Conservation (phyloP, 2,888 invertebrate species). For the Cremastobaeus sp. region DNA sequence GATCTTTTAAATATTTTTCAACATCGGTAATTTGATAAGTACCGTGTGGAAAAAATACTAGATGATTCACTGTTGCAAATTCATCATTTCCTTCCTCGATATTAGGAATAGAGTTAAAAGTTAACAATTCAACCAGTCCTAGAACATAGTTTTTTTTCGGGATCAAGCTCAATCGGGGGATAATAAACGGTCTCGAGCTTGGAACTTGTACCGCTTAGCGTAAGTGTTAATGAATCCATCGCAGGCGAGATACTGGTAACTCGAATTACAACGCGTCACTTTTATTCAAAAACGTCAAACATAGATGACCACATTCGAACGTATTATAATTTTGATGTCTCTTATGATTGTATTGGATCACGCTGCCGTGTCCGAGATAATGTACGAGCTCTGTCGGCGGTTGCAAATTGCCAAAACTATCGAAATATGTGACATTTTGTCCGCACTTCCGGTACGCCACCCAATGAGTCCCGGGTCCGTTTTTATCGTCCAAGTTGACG, state of each 20-base stretch:
- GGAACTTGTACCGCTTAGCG: too few relatives aligned
- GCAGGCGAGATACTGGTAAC: too few relatives aligned
- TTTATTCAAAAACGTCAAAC: slow-evolving; percentile 11
- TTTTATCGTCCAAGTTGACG: too few relatives aligned
- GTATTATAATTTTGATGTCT: slow-evolving; percentile 66
- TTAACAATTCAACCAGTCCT: slow-evolving; percentile 68
- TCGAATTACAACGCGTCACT: too few relatives aligned
- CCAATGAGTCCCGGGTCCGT: too few relatives aligned
- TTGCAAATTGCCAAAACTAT: slow-evolving; percentile 73
- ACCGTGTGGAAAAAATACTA: slow-evolving; percentile 65
- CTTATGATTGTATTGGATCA: slow-evolving; percentile 66
- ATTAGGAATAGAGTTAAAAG: too few relatives aligned
- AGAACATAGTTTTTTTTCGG: slow-evolving; percentile 67
- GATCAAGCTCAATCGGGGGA: too few relatives aligned
- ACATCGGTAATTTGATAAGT: slow-evolving; percentile 71
- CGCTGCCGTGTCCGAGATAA: slow-evolving; percentile 52
- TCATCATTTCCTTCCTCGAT: slow-evolving; percentile 70
- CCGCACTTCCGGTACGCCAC: too few relatives aligned
- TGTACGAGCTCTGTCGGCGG: slow-evolving; percentile 68
- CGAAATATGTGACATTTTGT: slow-evolving; percentile 74
- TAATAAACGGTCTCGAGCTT: slow-evolving; percentile 28
- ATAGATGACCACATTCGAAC: slow-evolving; percentile 59
- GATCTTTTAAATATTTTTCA: slow-evolving; percentile 55
- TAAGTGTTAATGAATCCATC: slow-evolving; percentile 4
- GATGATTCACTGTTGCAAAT: too few relatives aligned